Conservation (phyloP, 2,888 invertebrate species). For the Noctua pronuba region DNA sequence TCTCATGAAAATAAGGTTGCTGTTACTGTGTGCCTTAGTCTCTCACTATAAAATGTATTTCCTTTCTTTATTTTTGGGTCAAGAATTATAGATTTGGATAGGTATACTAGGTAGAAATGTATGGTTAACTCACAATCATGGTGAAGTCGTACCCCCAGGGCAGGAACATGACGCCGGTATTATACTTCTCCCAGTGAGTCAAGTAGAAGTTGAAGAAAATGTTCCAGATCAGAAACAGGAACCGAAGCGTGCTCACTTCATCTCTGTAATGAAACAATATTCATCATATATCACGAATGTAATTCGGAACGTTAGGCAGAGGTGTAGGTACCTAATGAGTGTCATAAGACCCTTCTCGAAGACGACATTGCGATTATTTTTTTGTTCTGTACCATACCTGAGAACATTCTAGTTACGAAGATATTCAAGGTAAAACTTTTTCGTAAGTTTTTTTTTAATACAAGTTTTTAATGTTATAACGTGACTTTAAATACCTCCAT, state of each 20-base stretch:
- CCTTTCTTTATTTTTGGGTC: too few relatives aligned
- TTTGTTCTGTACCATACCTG: too few relatives aligned
- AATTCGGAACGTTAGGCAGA: neutral
- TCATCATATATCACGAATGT: neutral
- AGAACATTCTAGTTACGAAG: too few relatives aligned
- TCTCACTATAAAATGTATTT: neutral
- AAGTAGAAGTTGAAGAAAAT: constrained; percentile 98
- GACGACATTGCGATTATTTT: too few relatives aligned
- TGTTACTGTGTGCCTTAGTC: neutral
- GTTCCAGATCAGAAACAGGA: constrained; percentile 97
- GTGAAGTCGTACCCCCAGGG: constrained; percentile 99
- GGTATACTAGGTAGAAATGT: neutral
- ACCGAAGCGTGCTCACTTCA: constrained; percentile 94
- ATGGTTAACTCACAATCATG: constrained; percentile 94
- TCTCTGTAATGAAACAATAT: constrained; percentile 86
- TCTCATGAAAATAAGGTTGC: neutral
- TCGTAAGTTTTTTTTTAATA: too few relatives aligned
- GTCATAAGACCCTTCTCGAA: too few relatives aligned
- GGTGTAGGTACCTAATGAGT: too few relatives aligned
- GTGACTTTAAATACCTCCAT: too few relatives aligned
- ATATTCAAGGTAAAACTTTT: too few relatives aligned
- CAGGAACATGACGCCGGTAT: constrained; percentile 97
- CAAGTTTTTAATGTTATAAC: too few relatives aligned
- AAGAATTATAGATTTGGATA: too few relatives aligned
- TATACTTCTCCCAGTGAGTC: constrained; percentile 99